These are phyloP conservation scores for Acanthurus leucopareius DNA, from an alignment of 2,797 vertebrate species.

Conservation along the genomic window DNA sequence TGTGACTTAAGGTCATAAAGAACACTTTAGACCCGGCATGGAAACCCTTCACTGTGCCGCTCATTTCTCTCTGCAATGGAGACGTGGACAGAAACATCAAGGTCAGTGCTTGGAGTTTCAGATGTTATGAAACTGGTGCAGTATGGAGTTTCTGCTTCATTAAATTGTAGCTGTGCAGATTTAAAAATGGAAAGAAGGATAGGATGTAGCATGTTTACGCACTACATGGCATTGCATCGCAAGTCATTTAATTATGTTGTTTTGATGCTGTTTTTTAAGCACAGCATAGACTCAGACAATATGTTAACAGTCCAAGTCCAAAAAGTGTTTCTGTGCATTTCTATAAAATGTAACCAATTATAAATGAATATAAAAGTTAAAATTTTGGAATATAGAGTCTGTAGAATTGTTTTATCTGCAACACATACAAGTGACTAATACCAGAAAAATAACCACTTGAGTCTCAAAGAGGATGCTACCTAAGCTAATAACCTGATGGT, in stretches of 20 bases:
- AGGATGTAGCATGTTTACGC: background rate
- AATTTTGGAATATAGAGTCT: background rate
- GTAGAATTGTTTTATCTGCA: no score
- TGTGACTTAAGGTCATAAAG: conserved; percentile 92
- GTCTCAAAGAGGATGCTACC: background rate
- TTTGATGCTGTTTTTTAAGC: background rate
- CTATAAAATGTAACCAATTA: background rate
- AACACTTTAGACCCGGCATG: conserved; percentile 96
- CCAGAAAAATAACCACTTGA: background rate
- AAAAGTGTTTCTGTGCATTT: background rate
- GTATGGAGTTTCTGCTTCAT: background rate
- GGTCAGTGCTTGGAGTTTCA: conserved; percentile 78
- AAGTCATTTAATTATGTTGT: conserved; percentile 3
- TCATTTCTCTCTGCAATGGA: conserved; percentile 96
- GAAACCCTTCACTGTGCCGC: conserved; percentile 95
- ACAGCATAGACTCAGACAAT: background rate
- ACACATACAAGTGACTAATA: background rate
- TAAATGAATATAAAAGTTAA: background rate
- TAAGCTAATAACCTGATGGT: background rate
- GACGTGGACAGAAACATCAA: conserved; percentile 94
- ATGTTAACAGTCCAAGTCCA: background rate
- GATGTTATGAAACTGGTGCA: conserved; percentile 1
- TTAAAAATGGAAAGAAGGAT: background rate
- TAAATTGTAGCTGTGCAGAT: background rate
- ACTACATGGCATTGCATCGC: background rate